Evolutionary conservation across 2,113 vertebrate species (phyloP).

Genomic region (Cebidichthys violaceus): DNA sequence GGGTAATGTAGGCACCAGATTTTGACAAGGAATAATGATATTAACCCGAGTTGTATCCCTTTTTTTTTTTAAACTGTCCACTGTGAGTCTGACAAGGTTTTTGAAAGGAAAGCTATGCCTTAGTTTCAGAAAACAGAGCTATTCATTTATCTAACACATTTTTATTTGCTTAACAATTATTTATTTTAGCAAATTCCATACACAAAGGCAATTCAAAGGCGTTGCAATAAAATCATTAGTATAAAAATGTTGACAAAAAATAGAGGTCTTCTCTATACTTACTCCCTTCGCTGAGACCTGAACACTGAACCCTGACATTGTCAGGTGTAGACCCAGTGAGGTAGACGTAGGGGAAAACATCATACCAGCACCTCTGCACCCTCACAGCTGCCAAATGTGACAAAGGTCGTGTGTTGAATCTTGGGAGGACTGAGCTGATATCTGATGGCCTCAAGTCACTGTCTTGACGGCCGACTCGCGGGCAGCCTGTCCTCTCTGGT

Average conservation of each 20-base stretch:
- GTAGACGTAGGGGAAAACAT: no score
- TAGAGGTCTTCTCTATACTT: background rate
- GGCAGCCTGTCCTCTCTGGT: conserved; percentile 43
- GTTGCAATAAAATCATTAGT: no score
- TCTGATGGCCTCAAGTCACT: conserved; percentile 39
- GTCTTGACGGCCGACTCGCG: background rate
- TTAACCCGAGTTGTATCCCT: no score
- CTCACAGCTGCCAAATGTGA: conserved; percentile 32
- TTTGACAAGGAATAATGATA: no score
- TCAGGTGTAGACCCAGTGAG: background rate
- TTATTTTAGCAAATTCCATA: background rate
- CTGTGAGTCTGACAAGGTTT: no score
- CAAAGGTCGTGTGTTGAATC: conserved; percentile 40
- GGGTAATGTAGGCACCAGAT: no score
- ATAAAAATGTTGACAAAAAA: background rate
- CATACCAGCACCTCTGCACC: background rate
- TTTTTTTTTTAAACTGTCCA: no score
- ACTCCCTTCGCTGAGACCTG: background rate
- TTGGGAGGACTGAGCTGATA: conserved; percentile 32
- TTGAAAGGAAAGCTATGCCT: no score
- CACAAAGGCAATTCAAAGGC: background rate
- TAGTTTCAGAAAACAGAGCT: no score
- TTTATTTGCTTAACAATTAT: no score
- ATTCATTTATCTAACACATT: no score
- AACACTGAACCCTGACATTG: background rate